phyloP scores from a whole-genome alignment of 2,113 vertebrate species.

The Thamnaconus septentrionalis region DNA sequence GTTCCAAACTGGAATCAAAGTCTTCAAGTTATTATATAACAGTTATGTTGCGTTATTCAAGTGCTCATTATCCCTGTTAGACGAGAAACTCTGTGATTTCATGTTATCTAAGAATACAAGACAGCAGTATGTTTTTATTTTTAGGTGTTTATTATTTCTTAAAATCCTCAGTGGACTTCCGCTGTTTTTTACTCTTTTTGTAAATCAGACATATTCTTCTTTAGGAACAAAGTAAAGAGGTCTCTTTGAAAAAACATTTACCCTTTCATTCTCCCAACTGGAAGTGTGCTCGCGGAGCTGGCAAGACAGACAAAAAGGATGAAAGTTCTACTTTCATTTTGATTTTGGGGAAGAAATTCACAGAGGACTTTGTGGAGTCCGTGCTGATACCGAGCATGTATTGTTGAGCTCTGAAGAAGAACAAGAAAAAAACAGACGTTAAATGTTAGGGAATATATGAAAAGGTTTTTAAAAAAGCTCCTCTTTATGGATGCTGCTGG shows the following conservation, averaged over 20 bases:
- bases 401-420: conserved; percentile 4
- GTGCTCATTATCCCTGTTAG: no score
- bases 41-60: no score
- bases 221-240: conserved; percentile 29
- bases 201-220: conserved; percentile 20
- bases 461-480: conserved; percentile 13
- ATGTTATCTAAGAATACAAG: no score
- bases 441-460: conserved; percentile 1
- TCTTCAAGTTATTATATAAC: no score
- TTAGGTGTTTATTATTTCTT: conserved; percentile 17
- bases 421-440: neutral
- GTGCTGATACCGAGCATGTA: conserved; percentile 13
- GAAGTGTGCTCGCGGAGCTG: neutral
- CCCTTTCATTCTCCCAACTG: neutral
- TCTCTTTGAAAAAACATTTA: no score
- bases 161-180: conserved; percentile 29
- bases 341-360: conserved; percentile 11
- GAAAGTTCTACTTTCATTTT: conserved; percentile 26
- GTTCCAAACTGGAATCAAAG: no score
- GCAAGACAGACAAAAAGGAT: conserved; percentile 1
- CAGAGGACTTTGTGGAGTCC: neutral
- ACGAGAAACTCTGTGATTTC: no score
- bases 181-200: conserved; percentile 21
- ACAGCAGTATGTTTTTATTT: no score
- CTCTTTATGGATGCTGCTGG: no score